These are phyloP conservation scores for Ceratotherium simum DNA, from an alignment of 2,113 vertebrate species.

Conservation along the genomic window DNA sequence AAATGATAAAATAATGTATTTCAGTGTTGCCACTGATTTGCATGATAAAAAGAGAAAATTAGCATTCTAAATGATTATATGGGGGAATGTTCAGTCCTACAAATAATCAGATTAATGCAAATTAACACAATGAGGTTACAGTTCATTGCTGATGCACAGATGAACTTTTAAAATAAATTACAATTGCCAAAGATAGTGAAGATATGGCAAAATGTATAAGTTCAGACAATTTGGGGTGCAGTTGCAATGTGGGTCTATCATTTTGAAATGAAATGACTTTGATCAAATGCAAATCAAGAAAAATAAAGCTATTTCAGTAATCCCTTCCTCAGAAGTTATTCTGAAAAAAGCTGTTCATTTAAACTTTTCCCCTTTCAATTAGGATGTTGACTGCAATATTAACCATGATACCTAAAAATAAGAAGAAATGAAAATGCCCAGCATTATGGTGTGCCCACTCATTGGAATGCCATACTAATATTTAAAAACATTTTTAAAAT, in stretches of 20 bases:
- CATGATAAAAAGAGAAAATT: conserved; percentile 57
- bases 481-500: background rate
- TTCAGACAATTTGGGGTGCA: background rate
- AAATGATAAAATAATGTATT: conserved; percentile 22
- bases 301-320: conserved; percentile 8
- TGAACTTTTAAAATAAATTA: conserved; percentile 25
- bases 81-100: background rate
- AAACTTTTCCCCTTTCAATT: background rate
- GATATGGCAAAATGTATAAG: background rate
- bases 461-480: background rate
- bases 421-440: background rate
- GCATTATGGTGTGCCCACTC: background rate
- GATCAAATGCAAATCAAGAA: background rate
- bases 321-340: background rate
- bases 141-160: conserved; percentile 19
- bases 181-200: background rate
- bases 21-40: background rate
- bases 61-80: conserved; percentile 43
- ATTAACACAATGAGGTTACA: conserved; percentile 20
- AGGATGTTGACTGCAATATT: background rate
- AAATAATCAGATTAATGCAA: conserved; percentile 55
- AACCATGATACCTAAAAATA: background rate
- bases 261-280: conserved; percentile 22
- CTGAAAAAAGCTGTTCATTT: background rate
- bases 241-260: background rate